phyloP scores from a whole-genome alignment of 2,888 invertebrate genomes.

The Anoplius nigerrimus region DNA sequence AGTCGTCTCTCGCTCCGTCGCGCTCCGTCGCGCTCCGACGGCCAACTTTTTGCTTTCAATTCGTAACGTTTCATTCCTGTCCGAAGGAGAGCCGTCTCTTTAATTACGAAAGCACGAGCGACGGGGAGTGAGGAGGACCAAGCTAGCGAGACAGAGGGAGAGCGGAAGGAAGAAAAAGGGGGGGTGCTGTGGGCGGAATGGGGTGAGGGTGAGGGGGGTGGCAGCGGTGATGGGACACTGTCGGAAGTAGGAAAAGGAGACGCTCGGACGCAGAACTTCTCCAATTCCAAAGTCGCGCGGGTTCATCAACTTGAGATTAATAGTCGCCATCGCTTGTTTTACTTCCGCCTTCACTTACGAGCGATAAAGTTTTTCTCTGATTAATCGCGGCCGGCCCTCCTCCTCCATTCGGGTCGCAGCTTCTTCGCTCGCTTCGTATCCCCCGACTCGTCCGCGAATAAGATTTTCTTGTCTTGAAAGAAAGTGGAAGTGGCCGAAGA shows the following conservation, averaged over 20 bases:
- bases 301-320: constrained; percentile 56
- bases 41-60: constrained; percentile 41
- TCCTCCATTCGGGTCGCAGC: too few species aligned
- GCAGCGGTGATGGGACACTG: too few species aligned
- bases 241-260: too few species aligned
- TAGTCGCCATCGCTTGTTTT: constrained; percentile 48
- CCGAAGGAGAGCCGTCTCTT: constrained; percentile 37
- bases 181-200: not conserved
- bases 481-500: too few species aligned
- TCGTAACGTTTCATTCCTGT: constrained; percentile 41
- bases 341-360: constrained; percentile 36
- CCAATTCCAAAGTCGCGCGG: constrained; percentile 47
- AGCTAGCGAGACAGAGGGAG: too few species aligned
- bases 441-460: not conserved
- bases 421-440: too few species aligned
- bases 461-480: constrained; percentile 25
- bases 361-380: constrained; percentile 55
- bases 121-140: too few species aligned
- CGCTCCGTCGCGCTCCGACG: not conserved
- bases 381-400: constrained; percentile 34
- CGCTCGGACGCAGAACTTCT: constrained; percentile 34
- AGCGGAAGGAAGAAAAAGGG: not conserved
- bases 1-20: not conserved
- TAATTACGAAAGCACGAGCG: constrained; percentile 41
- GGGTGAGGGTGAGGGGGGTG: constrained; percentile 17